Base-by-base conservation (phyloP, 2,888 invertebrate genomes). In the Andrena haemorrhoa region DNA sequence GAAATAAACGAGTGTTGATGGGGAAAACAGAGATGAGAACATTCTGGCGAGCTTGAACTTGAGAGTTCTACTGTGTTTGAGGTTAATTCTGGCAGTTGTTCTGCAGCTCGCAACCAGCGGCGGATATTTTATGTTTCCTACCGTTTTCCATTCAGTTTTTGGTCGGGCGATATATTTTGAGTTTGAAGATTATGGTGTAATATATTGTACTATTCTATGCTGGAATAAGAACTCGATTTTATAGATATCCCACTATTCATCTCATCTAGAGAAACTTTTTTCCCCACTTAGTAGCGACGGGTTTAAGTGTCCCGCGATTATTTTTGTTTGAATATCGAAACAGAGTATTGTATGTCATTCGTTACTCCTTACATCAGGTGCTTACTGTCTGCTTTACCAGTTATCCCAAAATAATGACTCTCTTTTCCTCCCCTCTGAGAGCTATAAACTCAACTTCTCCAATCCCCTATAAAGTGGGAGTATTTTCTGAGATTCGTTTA, bases 1-100 rank as follows among this genome's bases (percentile, higher is more conserved):
- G 71, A 29, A 65, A 72, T 41, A 78, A 29, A 66, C 26, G 20
- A 33, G 16, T 26, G 47, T 49, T 47, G 23, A 80, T n/a, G 66
- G 64, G 16, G 51, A 63, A 20, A 7, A 74, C 53, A 26, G 66
- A 51, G 23, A 56, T 16, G 53, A 58, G 61, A 49, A 23, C 29
- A 60, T 20, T 10, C n/a, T 26, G n/a, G 35, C 29, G 16, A 1
- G 60, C 12, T 66, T 56, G 58, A 65, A 76, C 41, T 61, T 29
- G n/a, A 33, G 60, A 20, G 31, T 51, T 31, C 35, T 26, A 35
- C 47, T 41, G 7, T 35, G 2, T 8, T 53, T 23, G 51, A 16
- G 23, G 29, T 73, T 51, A 35, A 58, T 20, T 23, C 23, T 29
- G 33, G 23, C 10, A 8, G 33, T 1, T 31, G 23, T 16, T 60